Percentiles rank a stretch among this genome's conserved stretches.
phyloP scores from a whole-genome alignment of 2,888 invertebrate genomes.

The Drosophila robusta region DNA sequence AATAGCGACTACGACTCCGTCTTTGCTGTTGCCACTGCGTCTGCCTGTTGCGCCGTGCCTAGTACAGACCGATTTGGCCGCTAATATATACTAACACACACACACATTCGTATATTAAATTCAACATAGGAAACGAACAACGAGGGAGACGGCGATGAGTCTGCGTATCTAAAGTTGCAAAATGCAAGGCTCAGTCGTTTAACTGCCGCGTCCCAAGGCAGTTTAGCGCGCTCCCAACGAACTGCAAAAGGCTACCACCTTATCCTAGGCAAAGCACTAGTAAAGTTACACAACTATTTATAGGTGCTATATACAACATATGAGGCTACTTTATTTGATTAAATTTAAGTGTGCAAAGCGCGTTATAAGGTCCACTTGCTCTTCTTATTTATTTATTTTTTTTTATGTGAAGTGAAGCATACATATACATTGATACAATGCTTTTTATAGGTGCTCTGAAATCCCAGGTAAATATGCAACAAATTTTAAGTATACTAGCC shows the following conservation, averaged over 20 bases:
- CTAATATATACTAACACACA: conserved; percentile 23
- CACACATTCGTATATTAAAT: conserved; percentile 32
- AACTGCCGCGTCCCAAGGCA: conserved; percentile 85
- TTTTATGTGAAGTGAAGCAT: conserved; percentile 56
- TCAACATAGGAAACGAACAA: conserved; percentile 45
- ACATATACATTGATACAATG: neutral
- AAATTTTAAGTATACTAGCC: neutral
- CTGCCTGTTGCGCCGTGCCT: conserved; percentile 67
- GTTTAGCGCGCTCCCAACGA: conserved; percentile 79
- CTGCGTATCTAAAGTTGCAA: conserved; percentile 74
- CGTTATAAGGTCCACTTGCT: conserved; percentile 3
- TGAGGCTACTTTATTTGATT: conserved; percentile 4
- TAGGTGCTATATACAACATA: conserved; percentile 8
- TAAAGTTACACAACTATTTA: conserved; percentile 22
- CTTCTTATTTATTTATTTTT: conserved; percentile 26
- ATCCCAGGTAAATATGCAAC: conserved; percentile 35
- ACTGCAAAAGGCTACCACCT: conserved; percentile 23
- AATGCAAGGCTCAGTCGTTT: conserved; percentile 83
- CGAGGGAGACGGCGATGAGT: conserved; percentile 59
- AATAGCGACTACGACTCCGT: conserved; percentile 26
- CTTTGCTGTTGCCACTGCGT: conserved; percentile 35
- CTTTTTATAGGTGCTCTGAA: too few species aligned
- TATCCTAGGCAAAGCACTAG: conserved; percentile 4
- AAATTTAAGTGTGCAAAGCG: neutral
- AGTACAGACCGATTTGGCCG: conserved; percentile 28